Conservation (phyloP, 1,140 invertebrate species). For the Drosophila tropicalis region DNA sequence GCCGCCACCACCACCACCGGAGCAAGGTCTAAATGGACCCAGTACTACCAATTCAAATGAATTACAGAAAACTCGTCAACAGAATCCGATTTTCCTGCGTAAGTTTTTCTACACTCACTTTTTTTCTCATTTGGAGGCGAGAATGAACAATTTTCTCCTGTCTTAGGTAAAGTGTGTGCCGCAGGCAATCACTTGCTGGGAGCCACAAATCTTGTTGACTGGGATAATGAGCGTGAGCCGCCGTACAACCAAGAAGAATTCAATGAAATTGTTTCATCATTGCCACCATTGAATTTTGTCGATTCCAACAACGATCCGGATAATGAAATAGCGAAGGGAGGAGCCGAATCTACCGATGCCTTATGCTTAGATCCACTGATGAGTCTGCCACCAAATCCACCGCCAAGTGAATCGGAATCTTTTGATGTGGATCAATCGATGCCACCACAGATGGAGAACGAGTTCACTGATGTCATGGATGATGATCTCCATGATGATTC, state of each 20-base stretch:
- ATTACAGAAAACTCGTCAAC: no score
- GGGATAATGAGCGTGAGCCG: not conserved
- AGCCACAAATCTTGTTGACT: not conserved
- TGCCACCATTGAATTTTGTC: not conserved
- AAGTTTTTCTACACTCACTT: no score
- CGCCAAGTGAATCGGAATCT: slow-evolving; percentile 12
- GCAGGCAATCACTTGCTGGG: not conserved
- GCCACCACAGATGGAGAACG: not conserved
- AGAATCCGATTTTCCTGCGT: no score
- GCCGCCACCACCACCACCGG: not conserved
- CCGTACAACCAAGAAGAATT: slow-evolving; percentile 12
- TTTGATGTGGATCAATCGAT: not conserved
- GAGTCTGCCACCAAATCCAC: slow-evolving; percentile 8
- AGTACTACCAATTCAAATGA: no score
- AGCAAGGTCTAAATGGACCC: not conserved
- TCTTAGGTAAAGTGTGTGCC: not conserved
- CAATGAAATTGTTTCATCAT: slow-evolving; percentile 8
- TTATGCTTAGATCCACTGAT: not conserved
- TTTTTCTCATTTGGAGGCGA: no score
- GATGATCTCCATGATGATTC: not conserved
- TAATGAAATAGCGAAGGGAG: no score
- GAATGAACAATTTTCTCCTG: no score
- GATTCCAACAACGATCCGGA: not conserved
- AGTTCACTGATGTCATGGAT: not conserved
- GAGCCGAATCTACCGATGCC: no score